Percentiles rank a stretch among this genome's conserved stretches.
Conservation (phyloP, 2,113 vertebrate genomes). For the Dicerorhinus sumatrensis region DNA sequence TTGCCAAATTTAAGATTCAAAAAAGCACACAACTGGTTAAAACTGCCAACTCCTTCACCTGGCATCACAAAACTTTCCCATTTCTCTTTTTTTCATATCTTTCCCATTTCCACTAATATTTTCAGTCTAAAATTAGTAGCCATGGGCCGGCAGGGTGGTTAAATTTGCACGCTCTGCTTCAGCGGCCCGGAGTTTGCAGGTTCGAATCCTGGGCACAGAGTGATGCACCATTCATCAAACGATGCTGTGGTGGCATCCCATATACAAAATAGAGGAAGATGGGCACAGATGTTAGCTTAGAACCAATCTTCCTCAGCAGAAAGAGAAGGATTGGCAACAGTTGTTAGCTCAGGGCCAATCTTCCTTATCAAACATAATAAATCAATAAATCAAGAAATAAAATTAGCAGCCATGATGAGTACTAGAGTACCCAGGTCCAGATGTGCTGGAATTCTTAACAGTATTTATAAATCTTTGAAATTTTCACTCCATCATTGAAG, state of each 20-base stretch:
- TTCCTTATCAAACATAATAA: too few species aligned
- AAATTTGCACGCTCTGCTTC: too few species aligned
- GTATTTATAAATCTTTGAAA: conserved; percentile 19
- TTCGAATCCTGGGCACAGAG: too few species aligned
- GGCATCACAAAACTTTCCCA: background rate
- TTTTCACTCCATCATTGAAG: background rate
- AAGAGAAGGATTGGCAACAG: too few species aligned
- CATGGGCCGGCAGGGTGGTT: background rate
- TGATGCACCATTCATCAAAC: too few species aligned
- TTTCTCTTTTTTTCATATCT: conserved; percentile 22
- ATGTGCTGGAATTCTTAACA: conserved; percentile 12
- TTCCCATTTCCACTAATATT: conserved; percentile 9
- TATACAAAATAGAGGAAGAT: too few species aligned
- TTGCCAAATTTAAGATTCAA: conserved; percentile 1
- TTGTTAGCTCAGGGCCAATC: too few species aligned
- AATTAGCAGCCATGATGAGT: background rate
- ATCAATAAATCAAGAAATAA: background rate
- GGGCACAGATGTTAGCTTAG: too few species aligned
- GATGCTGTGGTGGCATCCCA: too few species aligned
- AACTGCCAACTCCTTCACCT: background rate
- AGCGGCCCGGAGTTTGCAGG: too few species aligned
- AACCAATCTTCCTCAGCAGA: too few species aligned
- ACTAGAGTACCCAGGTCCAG: background rate
- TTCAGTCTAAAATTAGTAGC: conserved; percentile 21
- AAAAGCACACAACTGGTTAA: background rate